Base-by-base conservation (phyloP, 2,113 vertebrate species). In the Melanerpes formicivorus region DNA sequence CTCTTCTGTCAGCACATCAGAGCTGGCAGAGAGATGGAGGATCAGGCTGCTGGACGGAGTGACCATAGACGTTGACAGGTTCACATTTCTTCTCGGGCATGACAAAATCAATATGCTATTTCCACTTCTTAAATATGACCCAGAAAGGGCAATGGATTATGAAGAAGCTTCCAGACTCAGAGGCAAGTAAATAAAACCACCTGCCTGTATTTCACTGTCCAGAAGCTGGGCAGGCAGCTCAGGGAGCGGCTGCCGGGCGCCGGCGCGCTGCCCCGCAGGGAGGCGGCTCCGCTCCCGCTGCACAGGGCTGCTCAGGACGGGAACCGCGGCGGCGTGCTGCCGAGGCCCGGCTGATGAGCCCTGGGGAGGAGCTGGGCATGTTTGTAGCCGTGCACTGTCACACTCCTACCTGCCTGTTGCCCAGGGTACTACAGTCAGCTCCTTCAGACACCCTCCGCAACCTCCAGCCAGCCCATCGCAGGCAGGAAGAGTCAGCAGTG, bases 71-170 rank as follows among this genome's bases (percentile, higher is more conserved):
- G 11, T 80, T 96, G 95, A 90, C 95, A 94, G 27, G 79, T 87
- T 91, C 86, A 84, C 88, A 91, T 91, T 95, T 95, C 90, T 95
- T 86, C 73, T 23, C 81, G 66, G 80, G 52, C 73, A 77, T 66
- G 88, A 88, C 72, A 94, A 95, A 96, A 96, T 96, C 96, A 95
- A 96, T 96, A 96, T 71, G 48, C 46, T 91, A 96, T 93, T 96
- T 94, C 76, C 95, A 48, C 48, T 92, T 93, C 79, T 93, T 96
- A 94, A 96, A 96, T 95, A 95, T 90, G 80, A 91, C 76, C 22
- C 59, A 90, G 93, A 88, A 88, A 96, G 80, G 56, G 84, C 85
- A 91, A 88, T 94, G 63, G 30, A 86, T 93, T 94, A 92, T 78
- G 76, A 90, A 90, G 88, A 95, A 96, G 55, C 66, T 95, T 94